A percentile compares a stretch with the other conserved stretches of the same genome.
Evolutionary conservation across 2,888 invertebrate genomes (phyloP).

Genomic region (Drosophila putrida): DNA sequence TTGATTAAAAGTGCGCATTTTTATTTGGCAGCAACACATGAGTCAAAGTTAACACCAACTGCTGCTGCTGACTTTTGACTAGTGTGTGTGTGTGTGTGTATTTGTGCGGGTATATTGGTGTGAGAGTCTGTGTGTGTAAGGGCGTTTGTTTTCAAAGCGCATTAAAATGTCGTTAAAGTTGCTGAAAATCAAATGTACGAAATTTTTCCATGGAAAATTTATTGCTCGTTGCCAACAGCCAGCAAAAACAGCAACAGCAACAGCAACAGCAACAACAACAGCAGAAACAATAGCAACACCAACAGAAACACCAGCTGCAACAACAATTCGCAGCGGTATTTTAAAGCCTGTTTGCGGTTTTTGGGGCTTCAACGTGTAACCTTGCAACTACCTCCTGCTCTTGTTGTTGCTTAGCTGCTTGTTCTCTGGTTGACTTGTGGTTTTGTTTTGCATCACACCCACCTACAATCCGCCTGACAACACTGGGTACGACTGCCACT

Average conservation of each 20-base stretch:
- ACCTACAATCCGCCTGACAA: constrained; percentile 10
- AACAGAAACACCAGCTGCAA: constrained; percentile 13
- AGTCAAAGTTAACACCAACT: constrained; percentile 34
- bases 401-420: constrained; percentile 52
- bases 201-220: constrained; percentile 73
- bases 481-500: constrained; percentile 26
- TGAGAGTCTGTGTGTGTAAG: neutral
- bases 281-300: neutral
- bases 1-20: constrained; percentile 75
- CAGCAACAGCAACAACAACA: constrained; percentile 23
- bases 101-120: constrained; percentile 11
- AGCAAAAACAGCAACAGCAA: constrained; percentile 17
- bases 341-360: constrained; percentile 60
- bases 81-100: constrained; percentile 3
- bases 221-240: constrained; percentile 48
- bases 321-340: constrained; percentile 40
- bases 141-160: constrained; percentile 63
- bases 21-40: constrained; percentile 64
- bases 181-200: constrained; percentile 77
- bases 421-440: constrained; percentile 75
- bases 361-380: constrained; percentile 31
- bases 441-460: constrained; percentile 57
- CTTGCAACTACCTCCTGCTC: constrained; percentile 22
- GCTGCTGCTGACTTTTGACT: constrained; percentile 22
- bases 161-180: constrained; percentile 82